A percentile compares a stretch with the other conserved stretches of the same genome.
Evolutionary conservation across 2,113 vertebrate species (phyloP).

Genomic region (Solea senegalensis): DNA sequence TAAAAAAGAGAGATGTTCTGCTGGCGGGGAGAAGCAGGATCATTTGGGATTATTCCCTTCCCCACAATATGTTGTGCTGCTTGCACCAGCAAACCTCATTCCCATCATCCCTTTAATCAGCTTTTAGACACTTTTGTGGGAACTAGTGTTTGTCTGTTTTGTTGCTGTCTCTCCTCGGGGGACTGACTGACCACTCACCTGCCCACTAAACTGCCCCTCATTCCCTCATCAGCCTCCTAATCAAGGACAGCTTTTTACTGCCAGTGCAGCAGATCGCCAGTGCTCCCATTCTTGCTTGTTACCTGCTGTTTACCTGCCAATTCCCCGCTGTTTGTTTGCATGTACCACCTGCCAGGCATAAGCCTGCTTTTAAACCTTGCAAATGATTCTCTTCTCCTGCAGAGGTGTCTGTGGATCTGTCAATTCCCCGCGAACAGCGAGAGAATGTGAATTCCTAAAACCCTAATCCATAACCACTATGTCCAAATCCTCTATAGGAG

Average conservation of each 20-base stretch:
- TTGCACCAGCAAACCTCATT: background rate
- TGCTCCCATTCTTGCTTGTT: constrained; percentile 17
- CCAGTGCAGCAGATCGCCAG: constrained; percentile 23
- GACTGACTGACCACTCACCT: constrained; percentile 40
- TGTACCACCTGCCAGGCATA: constrained; percentile 41
- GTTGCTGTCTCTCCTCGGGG: constrained; percentile 21
- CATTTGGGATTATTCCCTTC: constrained; percentile 26
- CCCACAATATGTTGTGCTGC: background rate
- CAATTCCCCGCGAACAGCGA: constrained; percentile 5
- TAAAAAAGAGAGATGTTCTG: constrained; percentile 18
- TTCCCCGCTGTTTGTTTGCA: constrained; percentile 40
- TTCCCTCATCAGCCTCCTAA: constrained; percentile 55
- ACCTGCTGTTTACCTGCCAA: constrained; percentile 55
- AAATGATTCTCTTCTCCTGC: constrained; percentile 20
- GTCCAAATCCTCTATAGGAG: background rate
- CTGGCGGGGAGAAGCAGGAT: constrained; percentile 18
- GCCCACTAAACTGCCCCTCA: constrained; percentile 39
- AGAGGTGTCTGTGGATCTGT: background rate
- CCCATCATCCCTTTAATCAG: background rate
- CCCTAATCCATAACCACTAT: background rate
- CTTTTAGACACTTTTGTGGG: background rate
- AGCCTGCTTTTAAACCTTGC: constrained; percentile 21
- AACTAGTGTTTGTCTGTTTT: background rate
- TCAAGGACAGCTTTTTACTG: constrained; percentile 50
- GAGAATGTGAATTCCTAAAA: background rate